These are phyloP conservation scores for human DNA, from an alignment of 2,113 vertebrate species.

Conservation along the genomic window GRCh38 chr3:120439001-120439500, in stretches of 20 bases:
- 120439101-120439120: conserved; percentile 58
- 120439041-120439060: neutral
- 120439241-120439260: conserved; percentile 47
- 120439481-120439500: neutral
- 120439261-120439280: neutral
- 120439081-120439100: conserved; percentile 76
- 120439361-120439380: neutral
- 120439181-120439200: conserved; percentile 65
- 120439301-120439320: neutral
- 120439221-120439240: conserved; percentile 49
- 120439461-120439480: neutral
- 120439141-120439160: conserved; percentile 43
- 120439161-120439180: conserved; percentile 63
- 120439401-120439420: neutral
- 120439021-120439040: conserved; percentile 29
- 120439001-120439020: conserved; percentile 20
- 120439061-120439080: conserved; percentile 71
- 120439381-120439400: neutral
- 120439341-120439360: neutral
- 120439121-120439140: neutral
- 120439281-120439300: neutral
- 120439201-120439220: conserved; percentile 53
- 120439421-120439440: conserved; percentile 9
- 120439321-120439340: neutral
- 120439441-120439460: conserved; percentile 22